phyloP scores from a whole-genome alignment of 2,113 vertebrate genomes.

The Lampris incognitus region DNA sequence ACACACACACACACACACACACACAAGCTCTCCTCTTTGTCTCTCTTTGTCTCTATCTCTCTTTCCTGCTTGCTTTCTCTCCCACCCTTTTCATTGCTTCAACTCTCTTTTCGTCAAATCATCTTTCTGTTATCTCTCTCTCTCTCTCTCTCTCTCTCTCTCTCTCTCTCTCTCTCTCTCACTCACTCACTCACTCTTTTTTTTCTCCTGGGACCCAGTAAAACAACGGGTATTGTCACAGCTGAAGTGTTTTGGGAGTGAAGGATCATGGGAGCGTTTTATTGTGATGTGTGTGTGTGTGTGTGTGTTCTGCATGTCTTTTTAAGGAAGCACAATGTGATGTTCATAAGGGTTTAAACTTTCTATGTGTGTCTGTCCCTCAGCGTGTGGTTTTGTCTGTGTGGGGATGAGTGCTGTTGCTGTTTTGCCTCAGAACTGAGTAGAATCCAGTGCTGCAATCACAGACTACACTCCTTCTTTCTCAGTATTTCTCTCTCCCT shows the following conservation, averaged over 20 bases:
- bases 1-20: background rate
- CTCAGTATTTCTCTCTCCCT: background rate
- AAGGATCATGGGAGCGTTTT: conserved; percentile 3
- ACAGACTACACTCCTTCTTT: no score
- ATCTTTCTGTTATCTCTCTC: background rate
- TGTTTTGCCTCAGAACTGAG: no score
- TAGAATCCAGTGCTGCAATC: no score
- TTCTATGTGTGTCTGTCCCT: no score
- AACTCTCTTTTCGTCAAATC: background rate
- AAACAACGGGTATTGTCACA: conserved; percentile 1
- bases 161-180: background rate
- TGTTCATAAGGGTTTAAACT: no score
- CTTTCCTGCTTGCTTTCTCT: background rate
- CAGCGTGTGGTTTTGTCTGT: no score
- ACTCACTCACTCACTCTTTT: background rate
- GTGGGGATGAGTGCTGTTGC: no score
- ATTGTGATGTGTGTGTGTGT: background rate
- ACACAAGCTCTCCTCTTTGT: background rate
- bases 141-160: background rate
- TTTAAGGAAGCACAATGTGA: no score
- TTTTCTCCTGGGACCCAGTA: background rate
- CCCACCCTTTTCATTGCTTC: background rate
- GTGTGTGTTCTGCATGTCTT: conserved; percentile 2
- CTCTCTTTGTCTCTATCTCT: conserved; percentile 13
- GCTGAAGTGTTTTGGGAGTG: background rate